phyloP scores from a whole-genome alignment of 2,797 vertebrate genomes.

The Oreortyx pictus region DNA sequence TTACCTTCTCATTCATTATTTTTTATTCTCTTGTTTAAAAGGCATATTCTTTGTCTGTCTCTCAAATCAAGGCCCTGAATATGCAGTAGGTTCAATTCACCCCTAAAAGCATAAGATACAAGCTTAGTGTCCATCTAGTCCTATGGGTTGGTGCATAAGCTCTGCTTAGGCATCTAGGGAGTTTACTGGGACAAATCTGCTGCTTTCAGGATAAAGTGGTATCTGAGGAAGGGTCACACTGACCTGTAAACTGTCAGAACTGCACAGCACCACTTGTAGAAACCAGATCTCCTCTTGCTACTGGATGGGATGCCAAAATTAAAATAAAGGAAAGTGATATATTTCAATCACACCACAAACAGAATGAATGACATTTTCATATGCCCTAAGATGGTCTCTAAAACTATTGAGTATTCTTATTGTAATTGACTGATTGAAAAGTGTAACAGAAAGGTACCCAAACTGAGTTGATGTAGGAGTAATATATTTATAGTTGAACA shows the following conservation, averaged over 20 bases:
- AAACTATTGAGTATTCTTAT: not conserved
- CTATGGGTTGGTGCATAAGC: not conserved
- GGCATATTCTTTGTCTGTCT: fast-evolving
- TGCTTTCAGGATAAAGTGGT: not conserved
- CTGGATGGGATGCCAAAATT: too few relatives aligned
- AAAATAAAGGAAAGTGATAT: too few relatives aligned
- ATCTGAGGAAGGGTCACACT: not conserved
- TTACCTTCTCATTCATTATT: not conserved
- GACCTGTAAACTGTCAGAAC: fast-evolving
- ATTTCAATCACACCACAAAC: not conserved
- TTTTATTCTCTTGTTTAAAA: not conserved
- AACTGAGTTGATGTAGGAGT: not conserved
- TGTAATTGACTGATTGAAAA: not conserved
- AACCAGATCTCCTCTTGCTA: not conserved
- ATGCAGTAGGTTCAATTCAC: not conserved
- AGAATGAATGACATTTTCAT: not conserved
- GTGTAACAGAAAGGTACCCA: not conserved
- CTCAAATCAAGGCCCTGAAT: not conserved
- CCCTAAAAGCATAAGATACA: fast-evolving
- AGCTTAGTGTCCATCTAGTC: not conserved
- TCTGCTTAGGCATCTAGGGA: not conserved
- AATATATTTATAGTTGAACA: not conserved
- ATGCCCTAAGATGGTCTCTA: not conserved
- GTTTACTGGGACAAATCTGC: not conserved
- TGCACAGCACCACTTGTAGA: not conserved